Percentiles rank a stretch among this genome's conserved stretches.
These are phyloP conservation scores for Thumatha senex DNA, from an alignment of 2,888 invertebrate genomes.

Conservation along the genomic window DNA sequence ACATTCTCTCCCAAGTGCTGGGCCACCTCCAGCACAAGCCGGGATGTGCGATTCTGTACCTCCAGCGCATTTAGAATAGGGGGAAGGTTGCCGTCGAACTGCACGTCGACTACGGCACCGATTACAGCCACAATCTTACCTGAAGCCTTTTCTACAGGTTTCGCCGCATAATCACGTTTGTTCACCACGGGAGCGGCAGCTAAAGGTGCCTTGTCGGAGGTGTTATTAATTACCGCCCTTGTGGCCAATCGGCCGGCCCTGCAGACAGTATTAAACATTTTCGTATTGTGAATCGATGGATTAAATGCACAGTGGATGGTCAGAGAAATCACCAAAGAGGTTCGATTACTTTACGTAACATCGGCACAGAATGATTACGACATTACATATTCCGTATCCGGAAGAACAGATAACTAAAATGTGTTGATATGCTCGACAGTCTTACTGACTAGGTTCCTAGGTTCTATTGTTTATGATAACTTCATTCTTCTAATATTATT, in stretches of 20 bases:
- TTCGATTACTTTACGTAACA: slow-evolving; percentile 66
- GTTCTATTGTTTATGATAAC: too few species aligned
- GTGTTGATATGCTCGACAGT: slow-evolving; percentile 1
- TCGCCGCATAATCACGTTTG: slow-evolving; percentile 75
- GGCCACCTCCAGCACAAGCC: slow-evolving; percentile 93
- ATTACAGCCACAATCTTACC: slow-evolving; percentile 96
- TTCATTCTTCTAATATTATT: too few species aligned
- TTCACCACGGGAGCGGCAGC: slow-evolving; percentile 68
- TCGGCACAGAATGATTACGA: slow-evolving; percentile 28
- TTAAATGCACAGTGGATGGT: slow-evolving; percentile 50
- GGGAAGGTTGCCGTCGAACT: slow-evolving; percentile 96
- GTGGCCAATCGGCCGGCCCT: slow-evolving; percentile 78
- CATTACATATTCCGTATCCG: slow-evolving; percentile 30
- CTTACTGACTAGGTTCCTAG: too few species aligned
- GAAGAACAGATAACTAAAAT: slow-evolving; percentile 6
- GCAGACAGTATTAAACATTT: slow-evolving; percentile 80
- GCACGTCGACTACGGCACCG: slow-evolving; percentile 99
- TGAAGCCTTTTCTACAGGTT: slow-evolving; percentile 58
- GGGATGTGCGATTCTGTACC: slow-evolving; percentile 91
- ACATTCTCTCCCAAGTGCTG: slow-evolving; percentile 96
- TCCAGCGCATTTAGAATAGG: slow-evolving; percentile 98
- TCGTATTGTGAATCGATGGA: slow-evolving; percentile 58
- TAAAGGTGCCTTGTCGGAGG: slow-evolving; percentile 81
- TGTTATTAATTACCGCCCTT: slow-evolving; percentile 75
- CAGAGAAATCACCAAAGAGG: slow-evolving; percentile 50